phyloP scores from a whole-genome alignment of 2,113 vertebrate species.

The Chunga burmeisteri region DNA sequence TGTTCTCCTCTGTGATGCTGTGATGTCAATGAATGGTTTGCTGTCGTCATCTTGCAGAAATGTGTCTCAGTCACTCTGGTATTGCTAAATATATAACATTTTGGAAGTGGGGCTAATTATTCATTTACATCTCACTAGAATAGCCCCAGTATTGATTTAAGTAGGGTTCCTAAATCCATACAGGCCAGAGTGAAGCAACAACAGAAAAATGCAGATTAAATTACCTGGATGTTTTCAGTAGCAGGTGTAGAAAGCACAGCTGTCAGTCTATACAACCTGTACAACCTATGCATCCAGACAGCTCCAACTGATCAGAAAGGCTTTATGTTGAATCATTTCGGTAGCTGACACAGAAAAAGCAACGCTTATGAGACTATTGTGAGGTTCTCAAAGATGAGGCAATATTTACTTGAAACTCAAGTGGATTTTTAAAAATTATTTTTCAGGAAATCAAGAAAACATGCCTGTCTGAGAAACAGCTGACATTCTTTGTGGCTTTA shows the following conservation, averaged over 20 bases:
- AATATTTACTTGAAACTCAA: neutral
- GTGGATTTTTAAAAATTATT: neutral
- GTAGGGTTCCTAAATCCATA: neutral
- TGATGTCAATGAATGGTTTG: neutral
- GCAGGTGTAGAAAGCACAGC: neutral
- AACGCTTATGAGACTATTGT: neutral
- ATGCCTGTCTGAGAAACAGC: neutral
- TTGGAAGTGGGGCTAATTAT: neutral
- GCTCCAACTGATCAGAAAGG: neutral
- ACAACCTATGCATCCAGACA: neutral
- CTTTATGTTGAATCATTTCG: neutral
- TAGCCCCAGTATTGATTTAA: neutral
- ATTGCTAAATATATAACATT: neutral
- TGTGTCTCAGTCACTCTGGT: neutral
- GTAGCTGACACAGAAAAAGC: neutral
- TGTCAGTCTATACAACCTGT: neutral
- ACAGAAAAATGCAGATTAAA: neutral
- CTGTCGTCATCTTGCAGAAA: neutral
- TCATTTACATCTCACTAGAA: neutral
- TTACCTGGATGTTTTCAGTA: neutral
- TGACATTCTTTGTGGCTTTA: neutral
- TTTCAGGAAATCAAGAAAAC: neutral
- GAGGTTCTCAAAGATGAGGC: neutral
- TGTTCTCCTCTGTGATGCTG: neutral
- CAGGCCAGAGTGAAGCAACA: neutral